Base-by-base conservation (phyloP, 2,797 vertebrate genomes). In the Danio aesculapii region DNA sequence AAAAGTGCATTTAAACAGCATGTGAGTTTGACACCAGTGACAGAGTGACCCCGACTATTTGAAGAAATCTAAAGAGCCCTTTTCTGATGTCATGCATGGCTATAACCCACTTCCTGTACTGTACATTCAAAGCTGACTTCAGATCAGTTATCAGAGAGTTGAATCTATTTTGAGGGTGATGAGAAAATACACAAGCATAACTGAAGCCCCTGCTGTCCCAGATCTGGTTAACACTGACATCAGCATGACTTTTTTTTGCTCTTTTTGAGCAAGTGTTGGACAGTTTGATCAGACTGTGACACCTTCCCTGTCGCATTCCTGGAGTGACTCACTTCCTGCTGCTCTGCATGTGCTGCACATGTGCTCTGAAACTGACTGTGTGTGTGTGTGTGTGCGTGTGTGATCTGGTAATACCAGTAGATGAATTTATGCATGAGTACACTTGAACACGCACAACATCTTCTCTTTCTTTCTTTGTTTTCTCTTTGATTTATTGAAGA, bases 311-410 rank as follows among this genome's bases (percentile, higher is more conserved):
- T 39, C 10, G 1, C 63, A 81, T 52, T 68, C 79, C 72, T 68
- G 62, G 17, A 81, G 49, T 82, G 81, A 82, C 57, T 82, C 81
- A 77, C n/a, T 63, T 77, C 73, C 67, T 81, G 72, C 52, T 55
- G 12, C 39, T 17, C 1, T 30, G 30, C 30, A 30, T 75, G 59
- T 73, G 69, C 61, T 73, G 19, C 59, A 62, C 66, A 57, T 68
- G 55, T 44, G 46, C 21, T 59, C 14, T 75, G 44, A 58, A 68
- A 67, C 64, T 74, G 49, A 39, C 21, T 78, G 43, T 64, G 66
- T 55, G 11, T 73, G 66, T 70, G 55, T 30, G 30, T 73, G 66
- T 70, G 67, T 30, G 30, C 47, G 52, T 52, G 11, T 53, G 57
- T 55, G 7, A 44, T 13, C 49, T 64, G 39, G 19, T 72, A 63